These are phyloP conservation scores for Tragelaphus eurycerus DNA, from an alignment of 2,797 vertebrate genomes.

Conservation along the genomic window DNA sequence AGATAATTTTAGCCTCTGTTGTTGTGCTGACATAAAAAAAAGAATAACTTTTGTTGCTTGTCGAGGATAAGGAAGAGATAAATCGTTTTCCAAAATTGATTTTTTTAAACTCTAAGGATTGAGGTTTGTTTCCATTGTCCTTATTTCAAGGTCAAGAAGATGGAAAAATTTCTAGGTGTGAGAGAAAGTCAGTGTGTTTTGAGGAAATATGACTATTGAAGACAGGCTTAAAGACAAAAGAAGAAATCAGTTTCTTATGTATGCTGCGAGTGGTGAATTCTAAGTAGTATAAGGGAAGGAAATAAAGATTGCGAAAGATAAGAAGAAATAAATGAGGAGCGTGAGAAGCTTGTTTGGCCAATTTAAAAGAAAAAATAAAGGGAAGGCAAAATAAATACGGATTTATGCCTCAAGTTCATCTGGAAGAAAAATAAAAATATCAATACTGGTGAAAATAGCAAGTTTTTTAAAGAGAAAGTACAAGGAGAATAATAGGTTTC, in stretches of 20 bases:
- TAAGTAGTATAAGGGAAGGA: not conserved
- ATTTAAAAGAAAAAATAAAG: not conserved
- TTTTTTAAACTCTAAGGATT: not conserved
- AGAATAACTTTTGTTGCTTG: not conserved
- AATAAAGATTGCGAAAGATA: not conserved
- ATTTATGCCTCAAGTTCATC: slow-evolving; percentile 30
- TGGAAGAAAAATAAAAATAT: not conserved
- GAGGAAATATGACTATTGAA: not conserved
- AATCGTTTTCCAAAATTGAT: not conserved
- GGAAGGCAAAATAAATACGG: not conserved
- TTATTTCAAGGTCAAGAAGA: not conserved
- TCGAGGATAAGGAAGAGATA: not conserved
- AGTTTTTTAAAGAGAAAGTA: not conserved
- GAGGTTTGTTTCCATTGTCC: not conserved
- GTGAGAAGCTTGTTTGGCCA: not conserved
- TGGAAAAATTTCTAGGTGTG: not conserved
- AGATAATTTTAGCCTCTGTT: slow-evolving; percentile 4
- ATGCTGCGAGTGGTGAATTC: not conserved
- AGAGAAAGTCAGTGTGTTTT: not conserved
- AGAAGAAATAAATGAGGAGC: not conserved
- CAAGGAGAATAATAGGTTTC: not conserved
- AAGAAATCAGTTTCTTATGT: not conserved
- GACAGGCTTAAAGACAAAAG: not conserved
- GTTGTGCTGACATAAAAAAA: not conserved
- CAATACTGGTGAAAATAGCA: not conserved